Conservation (phyloP, 2,888 invertebrate genomes). For the Andrena bicolor region DNA sequence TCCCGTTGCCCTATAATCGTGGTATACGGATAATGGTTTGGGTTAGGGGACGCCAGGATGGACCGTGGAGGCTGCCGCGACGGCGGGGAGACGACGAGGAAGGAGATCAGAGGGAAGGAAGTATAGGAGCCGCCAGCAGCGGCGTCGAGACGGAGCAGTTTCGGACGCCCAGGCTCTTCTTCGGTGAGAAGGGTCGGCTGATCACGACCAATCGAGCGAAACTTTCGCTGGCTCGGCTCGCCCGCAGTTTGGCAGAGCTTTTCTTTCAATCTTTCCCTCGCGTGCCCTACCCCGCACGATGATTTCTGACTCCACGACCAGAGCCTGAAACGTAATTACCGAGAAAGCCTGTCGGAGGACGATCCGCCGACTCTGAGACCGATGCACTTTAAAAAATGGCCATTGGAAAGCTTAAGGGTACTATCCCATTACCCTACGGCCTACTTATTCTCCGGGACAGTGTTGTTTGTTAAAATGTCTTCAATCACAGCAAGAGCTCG, state of each 20-base stretch:
- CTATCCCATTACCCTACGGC: background rate
- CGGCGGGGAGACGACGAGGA: slow-evolving; percentile 35
- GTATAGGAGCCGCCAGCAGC: slow-evolving; percentile 61
- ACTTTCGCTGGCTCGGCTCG: slow-evolving; percentile 67
- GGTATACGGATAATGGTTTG: slow-evolving; percentile 77
- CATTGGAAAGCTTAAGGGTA: slow-evolving; percentile 7
- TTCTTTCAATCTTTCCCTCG: slow-evolving; percentile 50
- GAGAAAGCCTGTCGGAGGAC: slow-evolving; percentile 46
- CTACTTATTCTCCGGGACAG: too few species aligned
- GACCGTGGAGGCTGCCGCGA: slow-evolving; percentile 28
- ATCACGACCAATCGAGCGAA: slow-evolving; percentile 67
- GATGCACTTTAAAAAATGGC: background rate
- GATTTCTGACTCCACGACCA: slow-evolving; percentile 9
- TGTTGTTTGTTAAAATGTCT: too few species aligned
- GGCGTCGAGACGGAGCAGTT: slow-evolving; percentile 67
- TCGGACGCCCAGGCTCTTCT: slow-evolving; percentile 57
- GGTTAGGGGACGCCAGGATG: slow-evolving; percentile 70
- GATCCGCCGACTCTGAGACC: slow-evolving; percentile 19
- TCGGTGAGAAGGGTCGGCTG: slow-evolving; percentile 48
- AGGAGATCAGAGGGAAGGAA: slow-evolving; percentile 54
- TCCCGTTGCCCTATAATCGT: slow-evolving; percentile 80
- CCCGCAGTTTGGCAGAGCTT: slow-evolving; percentile 61
- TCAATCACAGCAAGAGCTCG: too few species aligned
- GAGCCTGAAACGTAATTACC: slow-evolving; percentile 64
- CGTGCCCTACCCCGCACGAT: slow-evolving; percentile 48